phyloP scores from a whole-genome alignment of 2,113 vertebrate species.

The Collichthys lucidus region DNA sequence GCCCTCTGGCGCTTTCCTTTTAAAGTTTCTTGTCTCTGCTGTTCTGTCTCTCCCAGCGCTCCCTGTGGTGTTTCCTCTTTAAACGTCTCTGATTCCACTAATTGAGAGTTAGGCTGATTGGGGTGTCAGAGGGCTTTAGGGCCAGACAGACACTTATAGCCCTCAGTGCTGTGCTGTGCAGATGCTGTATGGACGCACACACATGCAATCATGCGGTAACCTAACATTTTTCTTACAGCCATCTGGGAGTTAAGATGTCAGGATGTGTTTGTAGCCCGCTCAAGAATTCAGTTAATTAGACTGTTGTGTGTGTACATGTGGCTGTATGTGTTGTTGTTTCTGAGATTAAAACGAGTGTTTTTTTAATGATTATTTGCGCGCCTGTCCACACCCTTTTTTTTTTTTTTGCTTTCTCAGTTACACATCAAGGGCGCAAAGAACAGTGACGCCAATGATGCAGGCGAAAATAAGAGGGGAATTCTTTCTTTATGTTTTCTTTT shows the following conservation, averaged over 20 bases:
- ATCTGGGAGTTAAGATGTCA: conserved; percentile 50
- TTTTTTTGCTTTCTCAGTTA: background rate
- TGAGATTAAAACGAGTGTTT: conserved; percentile 2
- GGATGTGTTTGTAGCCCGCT: conserved; percentile 37
- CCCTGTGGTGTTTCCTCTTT: conserved; percentile 42
- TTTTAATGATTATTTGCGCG: conserved; percentile 24
- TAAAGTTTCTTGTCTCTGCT: background rate
- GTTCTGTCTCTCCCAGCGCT: conserved; percentile 36
- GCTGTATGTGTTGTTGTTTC: conserved; percentile 15
- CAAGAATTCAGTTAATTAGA: conserved; percentile 58
- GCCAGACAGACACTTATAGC: conserved; percentile 33
- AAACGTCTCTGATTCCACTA: conserved; percentile 49
- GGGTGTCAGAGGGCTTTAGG: conserved; percentile 52
- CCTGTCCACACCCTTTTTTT: conserved; percentile 7
- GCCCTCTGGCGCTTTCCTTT: conserved; percentile 12
- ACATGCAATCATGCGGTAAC: conserved; percentile 14
- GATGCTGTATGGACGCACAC: background rate
- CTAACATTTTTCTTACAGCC: conserved; percentile 16
- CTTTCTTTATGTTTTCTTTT: conserved; percentile 36
- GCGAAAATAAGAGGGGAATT: conserved; percentile 7
- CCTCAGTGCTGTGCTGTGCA: conserved; percentile 14
- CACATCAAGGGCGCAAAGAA: conserved; percentile 34
- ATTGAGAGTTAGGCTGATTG: conserved; percentile 56
- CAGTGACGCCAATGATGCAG: conserved; percentile 28
- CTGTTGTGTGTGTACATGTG: conserved; percentile 5